Base-by-base conservation (phyloP, 1,140 invertebrate species). In the Chrysopa pallens region DNA sequence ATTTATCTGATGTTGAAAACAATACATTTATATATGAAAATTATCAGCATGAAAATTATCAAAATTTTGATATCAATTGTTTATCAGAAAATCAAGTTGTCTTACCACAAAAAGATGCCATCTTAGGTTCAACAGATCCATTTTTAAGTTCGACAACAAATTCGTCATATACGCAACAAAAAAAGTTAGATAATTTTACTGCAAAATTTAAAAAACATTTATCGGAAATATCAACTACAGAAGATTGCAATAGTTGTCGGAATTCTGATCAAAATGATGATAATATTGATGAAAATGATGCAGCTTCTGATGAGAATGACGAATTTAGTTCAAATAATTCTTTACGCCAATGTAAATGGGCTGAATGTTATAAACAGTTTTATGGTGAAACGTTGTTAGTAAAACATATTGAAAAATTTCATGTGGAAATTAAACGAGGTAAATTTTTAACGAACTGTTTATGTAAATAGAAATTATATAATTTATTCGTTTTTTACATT, bases 341-440 rank as follows among this genome's bases (percentile, higher is more conserved):
- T 23, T 23, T 23, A 23, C 17, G 17, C 2, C 67, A 69, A 37
- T 95, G 91, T 56, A 69, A 76, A 41, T 95, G 90, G 90, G 75
- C 83, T 31, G 77, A 84, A 45, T 95, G 90, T 56, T 80, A 81
- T 50, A 71, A 73, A 46, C 62, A 70, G 36, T 93, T 90, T 59
- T 63, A 73, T 0, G 76, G 78, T 46, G 85, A 91, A 50, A 79
- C 74, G 33, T 71, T 74, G 4, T 64, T 96, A 27, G 90, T 95
- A 0, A 72, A 76, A 31, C 92, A 96, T 57, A 91, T 96, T 43
- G 90, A 95, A 57, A 84, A 83, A 56, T 68, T 68, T 7, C 92
- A 97, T 53, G 84, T 97, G 23, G 90, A 94, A 54, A 72, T 80
- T 36, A 72, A 82, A 42, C 78, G 79, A 66, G 68, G 69, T 72